Base-by-base conservation (phyloP, 2,888 invertebrate species). In the Adelognathus sp. region DNA sequence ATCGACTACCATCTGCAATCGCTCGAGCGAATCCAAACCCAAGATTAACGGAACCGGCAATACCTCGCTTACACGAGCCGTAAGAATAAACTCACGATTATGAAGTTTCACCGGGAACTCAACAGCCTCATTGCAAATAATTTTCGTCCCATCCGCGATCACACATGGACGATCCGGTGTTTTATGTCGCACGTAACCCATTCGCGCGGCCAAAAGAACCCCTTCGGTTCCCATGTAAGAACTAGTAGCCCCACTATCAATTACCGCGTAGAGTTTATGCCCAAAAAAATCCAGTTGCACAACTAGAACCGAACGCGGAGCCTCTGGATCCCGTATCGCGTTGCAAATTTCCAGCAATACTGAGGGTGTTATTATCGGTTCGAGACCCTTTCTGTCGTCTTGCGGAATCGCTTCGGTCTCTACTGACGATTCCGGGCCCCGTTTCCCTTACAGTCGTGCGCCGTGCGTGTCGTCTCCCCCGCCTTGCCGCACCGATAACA, bases 51-150 rank as follows among this genome's bases (percentile, higher is more conserved):
- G 36, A 1, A 36, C 36, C 36, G 36, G 36, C 11, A 36, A 36
- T 7, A 36, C 36, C 11, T 36, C 36, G 11, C 36, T 36, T 7
- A 36, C 36, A 2, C 36, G 36, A 1, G 39, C 24, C 11, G 14
- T 16, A 1, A 44, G 16, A 1, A 16, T 3, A n/a, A 6, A 1
- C 16, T 27, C 31, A 16, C 16, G 31, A 1, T 29, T 21, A 4
- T 39, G 11, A 21, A 31, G 11, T 85, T 84, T 16, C 2, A 39
- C 36, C 29, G 24, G 36, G 4, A 33, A 39, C 36, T 60, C 36
- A 9, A 36, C 9, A 31, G 18, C 60, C 16, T 44, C 60, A 2
- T 33, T 60, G 33, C 29, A 36, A 14, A 21, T 9, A 18, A 36
- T 18, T 4, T 24, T 31, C 31, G 52, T 14, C 31, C 52, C 44